Evolutionary conservation across 2,797 vertebrate genomes (phyloP).

Genomic region (Chiroxiphia lanceolata): DNA sequence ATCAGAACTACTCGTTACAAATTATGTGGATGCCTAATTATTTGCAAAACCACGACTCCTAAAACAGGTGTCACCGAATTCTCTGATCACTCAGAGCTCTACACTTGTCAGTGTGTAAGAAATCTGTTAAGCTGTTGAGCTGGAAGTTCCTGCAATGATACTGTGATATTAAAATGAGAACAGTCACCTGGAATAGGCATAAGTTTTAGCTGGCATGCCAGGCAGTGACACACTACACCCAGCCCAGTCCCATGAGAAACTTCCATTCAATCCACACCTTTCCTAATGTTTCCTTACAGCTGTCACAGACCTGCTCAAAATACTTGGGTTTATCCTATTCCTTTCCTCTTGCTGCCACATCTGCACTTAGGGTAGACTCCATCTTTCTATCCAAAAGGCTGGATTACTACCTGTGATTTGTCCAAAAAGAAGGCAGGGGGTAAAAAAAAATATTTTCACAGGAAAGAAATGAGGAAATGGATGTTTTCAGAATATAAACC

Average conservation of each 20-base stretch:
- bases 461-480: background rate
- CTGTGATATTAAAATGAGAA: background rate
- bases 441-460: background rate
- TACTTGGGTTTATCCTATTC: background rate
- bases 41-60: background rate
- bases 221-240: background rate
- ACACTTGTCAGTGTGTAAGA: background rate
- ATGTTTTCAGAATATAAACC: background rate
- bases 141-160: background rate
- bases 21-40: background rate
- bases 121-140: background rate
- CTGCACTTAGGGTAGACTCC: background rate
- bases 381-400: background rate
- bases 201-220: background rate
- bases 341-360: background rate
- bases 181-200: background rate
- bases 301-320: background rate
- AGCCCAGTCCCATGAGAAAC: background rate
- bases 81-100: background rate
- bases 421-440: background rate
- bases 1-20: background rate
- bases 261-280: background rate
- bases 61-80: background rate
- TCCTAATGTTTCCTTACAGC: background rate
- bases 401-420: background rate